Base-by-base conservation (phyloP, 2,797 vertebrate genomes). In the Prunella strophiata region DNA sequence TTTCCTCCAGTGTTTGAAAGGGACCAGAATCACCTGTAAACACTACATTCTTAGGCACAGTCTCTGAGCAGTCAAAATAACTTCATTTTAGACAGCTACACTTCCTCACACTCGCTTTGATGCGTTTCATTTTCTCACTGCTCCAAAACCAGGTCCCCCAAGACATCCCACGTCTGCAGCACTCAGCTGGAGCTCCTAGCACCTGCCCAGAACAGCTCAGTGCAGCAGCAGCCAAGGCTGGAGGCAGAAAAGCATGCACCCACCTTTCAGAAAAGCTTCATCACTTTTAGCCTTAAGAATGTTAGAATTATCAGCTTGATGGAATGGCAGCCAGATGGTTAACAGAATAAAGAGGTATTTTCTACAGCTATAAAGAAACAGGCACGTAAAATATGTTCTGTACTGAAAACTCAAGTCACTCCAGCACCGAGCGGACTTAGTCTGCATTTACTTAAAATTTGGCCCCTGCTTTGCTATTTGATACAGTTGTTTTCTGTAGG, bases 371-470 rank as follows among this genome's bases (percentile, higher is more conserved):
- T 78, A 90, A 82, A 88, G 85, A 84, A 81, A 42, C 34, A 90
- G 71, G 77, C 95, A 94, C 4, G 1, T 80, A 91, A 91, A 95
- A 77, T 85, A 92, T 61, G 72, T 34, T 79, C 84, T 61, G 55
- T 13, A 38, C 93, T 67, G 55, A 78, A 55, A 93, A 81, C 30
- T 57, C 61, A 51, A 95, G n/a, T 72, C 45, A 27, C 74, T 93
- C 55, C 85, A 96, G 83, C 77, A 93, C 38, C 30, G 25, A 94
- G 80, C 27, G 63, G 91, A 77, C 80, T 87, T 14, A 11, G 83
- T 51, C 93, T 97, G 94, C 71, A 82, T 87, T 89, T 79, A 84
- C 52, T 96, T 95, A 96, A 93, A 96, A 86, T 25, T 54, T 96
- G 95, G 95, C 92, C 88, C 29, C 51, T 61, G 51, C n/a, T 2